Percentiles rank a stretch among this genome's conserved stretches.
phyloP scores from a whole-genome alignment of 1,140 invertebrate species.

The Drosophila asahinai region DNA sequence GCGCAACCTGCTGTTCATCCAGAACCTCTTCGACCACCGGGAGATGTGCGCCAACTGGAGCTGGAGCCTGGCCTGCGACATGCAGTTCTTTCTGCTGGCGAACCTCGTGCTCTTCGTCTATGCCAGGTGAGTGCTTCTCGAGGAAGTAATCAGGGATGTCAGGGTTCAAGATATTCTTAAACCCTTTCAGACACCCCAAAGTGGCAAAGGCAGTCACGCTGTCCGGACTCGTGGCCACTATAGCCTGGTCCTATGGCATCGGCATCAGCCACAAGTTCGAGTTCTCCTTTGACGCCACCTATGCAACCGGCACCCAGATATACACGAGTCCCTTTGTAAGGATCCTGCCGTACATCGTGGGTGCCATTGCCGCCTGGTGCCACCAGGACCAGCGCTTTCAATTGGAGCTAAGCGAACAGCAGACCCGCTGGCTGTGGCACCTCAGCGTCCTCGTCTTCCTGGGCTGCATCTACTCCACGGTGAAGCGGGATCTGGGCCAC shows the following conservation, averaged over 20 bases:
- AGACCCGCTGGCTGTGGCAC: conserved; percentile 69
- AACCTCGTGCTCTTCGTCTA: conserved; percentile 86
- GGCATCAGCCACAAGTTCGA: conserved; percentile 67
- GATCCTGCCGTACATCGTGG: conserved; percentile 76
- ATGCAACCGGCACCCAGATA: conserved; percentile 71
- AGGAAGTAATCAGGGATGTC: too few relatives aligned
- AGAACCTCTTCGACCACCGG: conserved; percentile 86
- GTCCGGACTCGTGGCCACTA: conserved; percentile 47
- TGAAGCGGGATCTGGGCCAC: conserved; percentile 73
- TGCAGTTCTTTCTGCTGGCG: conserved; percentile 90
- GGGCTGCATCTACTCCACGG: conserved; percentile 69
- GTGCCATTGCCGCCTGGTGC: conserved; percentile 72
- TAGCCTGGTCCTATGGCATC: conserved; percentile 66
- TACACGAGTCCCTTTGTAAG: conserved; percentile 82
- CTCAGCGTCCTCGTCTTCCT: conserved; percentile 61
- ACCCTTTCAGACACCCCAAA: conserved; percentile 52
- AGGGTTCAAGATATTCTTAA: neutral
- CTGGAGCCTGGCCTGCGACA: conserved; percentile 93
- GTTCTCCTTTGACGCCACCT: conserved; percentile 76
- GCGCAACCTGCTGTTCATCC: conserved; percentile 88
- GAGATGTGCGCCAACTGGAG: conserved; percentile 91
- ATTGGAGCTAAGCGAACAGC: conserved; percentile 53
- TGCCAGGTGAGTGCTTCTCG: conserved; percentile 82
- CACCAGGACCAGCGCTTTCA: conserved; percentile 49
- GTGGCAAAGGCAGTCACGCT: conserved; percentile 47